These are phyloP conservation scores for Otus scops DNA, from an alignment of 2,797 vertebrate genomes.

Conservation along the genomic window DNA sequence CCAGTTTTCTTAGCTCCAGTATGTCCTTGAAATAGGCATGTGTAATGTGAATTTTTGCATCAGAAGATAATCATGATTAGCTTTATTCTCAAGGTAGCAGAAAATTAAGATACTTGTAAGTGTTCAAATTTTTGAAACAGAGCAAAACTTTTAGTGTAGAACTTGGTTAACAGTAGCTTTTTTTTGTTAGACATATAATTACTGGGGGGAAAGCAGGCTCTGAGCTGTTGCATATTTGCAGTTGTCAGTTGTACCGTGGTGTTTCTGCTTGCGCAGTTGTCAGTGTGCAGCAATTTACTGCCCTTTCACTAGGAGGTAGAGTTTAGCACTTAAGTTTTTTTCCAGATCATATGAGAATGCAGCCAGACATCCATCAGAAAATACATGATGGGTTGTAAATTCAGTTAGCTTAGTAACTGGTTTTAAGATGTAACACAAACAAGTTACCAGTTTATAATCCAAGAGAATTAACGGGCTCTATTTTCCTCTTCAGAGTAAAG, in stretches of 20 bases:
- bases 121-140: neutral
- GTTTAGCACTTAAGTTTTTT: neutral
- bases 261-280: neutral
- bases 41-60: neutral
- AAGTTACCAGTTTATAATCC: neutral
- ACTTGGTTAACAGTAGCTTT: neutral
- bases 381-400: neutral
- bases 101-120: neutral
- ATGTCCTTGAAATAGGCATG: neutral
- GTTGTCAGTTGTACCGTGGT: neutral
- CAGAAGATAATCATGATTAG: neutral
- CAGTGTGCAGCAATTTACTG: neutral
- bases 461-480: neutral
- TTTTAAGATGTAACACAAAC: neutral
- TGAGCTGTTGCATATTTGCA: neutral
- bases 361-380: neutral
- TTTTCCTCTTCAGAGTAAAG: slow-evolving; percentile 81
- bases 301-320: neutral
- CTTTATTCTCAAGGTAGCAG: neutral
- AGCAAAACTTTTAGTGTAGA: neutral
- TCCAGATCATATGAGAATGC: neutral
- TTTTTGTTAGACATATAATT: neutral
- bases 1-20: neutral
- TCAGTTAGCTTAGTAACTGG: neutral
- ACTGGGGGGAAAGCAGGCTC: neutral